Conservation (phyloP, 2,797 vertebrate genomes). For the Aplochiton taeniatus region DNA sequence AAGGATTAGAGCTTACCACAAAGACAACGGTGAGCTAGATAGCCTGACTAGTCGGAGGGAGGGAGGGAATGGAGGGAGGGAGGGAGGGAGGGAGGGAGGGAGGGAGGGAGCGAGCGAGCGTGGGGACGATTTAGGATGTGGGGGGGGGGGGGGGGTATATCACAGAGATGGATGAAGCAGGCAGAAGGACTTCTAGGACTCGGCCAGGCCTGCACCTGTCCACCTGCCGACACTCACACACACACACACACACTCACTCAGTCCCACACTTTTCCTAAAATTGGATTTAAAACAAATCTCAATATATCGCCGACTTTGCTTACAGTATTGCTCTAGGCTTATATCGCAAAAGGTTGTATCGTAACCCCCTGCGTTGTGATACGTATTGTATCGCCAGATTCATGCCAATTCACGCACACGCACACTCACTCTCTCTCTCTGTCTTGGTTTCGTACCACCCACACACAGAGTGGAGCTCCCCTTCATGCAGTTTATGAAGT, state of each 20-base stretch:
- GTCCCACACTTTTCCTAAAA: neutral
- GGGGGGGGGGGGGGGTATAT: neutral
- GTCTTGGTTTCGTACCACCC: neutral
- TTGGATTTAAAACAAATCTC: no score
- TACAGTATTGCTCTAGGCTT: no score
- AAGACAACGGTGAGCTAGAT: conserved; percentile 47
- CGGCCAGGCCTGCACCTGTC: conserved; percentile 19
- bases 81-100: conserved; percentile 9
- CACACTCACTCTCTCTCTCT: conserved; percentile 2
- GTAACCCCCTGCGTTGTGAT: no score
- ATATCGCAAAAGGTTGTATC: no score
- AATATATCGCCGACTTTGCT: no score
- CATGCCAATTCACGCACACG: neutral
- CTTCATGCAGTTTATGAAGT: no score
- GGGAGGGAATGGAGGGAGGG: conserved; percentile 33
- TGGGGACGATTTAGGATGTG: conserved; percentile 16
- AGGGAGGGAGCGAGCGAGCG: neutral
- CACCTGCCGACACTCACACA: conserved; percentile 22
- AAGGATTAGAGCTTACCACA: conserved; percentile 67
- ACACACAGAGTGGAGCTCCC: no score
- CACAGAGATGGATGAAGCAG: neutral
- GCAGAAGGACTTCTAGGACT: neutral
- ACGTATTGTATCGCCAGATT: no score
- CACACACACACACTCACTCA: conserved; percentile 7
- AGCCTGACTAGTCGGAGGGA: neutral